Base-by-base conservation (phyloP, 1,140 invertebrate species). In the Battus philenor region DNA sequence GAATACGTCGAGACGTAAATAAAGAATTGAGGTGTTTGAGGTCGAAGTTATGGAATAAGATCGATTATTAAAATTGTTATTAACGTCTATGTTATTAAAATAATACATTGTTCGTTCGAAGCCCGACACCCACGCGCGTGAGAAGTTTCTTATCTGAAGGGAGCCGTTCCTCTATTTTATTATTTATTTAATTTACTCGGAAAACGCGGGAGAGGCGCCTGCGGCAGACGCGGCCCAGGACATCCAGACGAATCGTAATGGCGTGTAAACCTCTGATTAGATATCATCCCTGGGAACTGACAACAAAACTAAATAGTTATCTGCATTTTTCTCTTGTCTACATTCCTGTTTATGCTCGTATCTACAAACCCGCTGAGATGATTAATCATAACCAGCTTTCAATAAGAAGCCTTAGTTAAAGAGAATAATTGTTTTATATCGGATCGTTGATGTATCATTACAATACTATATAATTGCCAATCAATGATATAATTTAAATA, bases 141-240 rank as follows among this genome's bases (percentile, higher is more conserved):
- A 66, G 69, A 75, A 66, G 58, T 56, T 41, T 33, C 50, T 83
- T 83, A 83, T 83, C 76, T 66, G 47, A 52, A 73, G 68, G 68
- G 67, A 76, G 60, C 59, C 54, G 44, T 55, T 62, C 54, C 70
- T 61, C 61, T 70, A 67, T 69, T 74, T 68, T 64, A 74, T 65
- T 76, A 76, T 74, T 79, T 83, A 79, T 81, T 80, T 80, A 80
- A 70, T 79, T 77, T 73, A 66, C 68, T 49, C 50, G 54, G 59
- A 70, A 74, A 73, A 59, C 52, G 64, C 52, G 58, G 48, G 59
- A 68, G 41, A 45, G 47, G 59, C 24, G 22, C 9, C 22, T 24
- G 38, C 12, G 33, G 10, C 33, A 49, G 56, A 59, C 59, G 46
- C 47, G 47, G 62, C 52, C 61, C 60, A 54, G 56, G 39, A 50